A percentile compares a stretch with the other conserved stretches of the same genome.
Evolutionary conservation across 2,113 vertebrate species (phyloP).

Genomic region (Dromaius novaehollandiae): DNA sequence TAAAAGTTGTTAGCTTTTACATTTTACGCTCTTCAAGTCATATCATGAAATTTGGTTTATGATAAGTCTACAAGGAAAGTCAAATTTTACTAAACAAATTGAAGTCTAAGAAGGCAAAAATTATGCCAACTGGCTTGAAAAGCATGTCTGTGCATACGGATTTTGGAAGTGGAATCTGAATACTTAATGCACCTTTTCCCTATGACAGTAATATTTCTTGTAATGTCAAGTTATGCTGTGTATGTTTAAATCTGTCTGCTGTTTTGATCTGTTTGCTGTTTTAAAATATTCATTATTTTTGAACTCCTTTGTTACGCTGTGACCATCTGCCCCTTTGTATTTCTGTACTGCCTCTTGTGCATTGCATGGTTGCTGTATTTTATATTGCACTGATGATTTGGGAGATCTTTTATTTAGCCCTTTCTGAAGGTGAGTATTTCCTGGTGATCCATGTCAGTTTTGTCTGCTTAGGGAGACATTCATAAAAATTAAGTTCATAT

Average conservation of each 20-base stretch:
- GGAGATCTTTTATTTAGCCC: conserved; percentile 41
- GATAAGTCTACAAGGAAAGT: background rate
- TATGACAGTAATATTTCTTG: conserved; percentile 1
- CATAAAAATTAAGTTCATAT: background rate
- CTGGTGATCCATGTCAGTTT: background rate
- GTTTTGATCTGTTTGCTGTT: conserved; percentile 18
- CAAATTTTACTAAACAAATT: background rate
- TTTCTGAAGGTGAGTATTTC: conserved; percentile 70
- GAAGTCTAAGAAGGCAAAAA: background rate
- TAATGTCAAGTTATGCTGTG: background rate
- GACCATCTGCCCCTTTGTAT: conserved; percentile 30
- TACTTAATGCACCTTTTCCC: background rate
- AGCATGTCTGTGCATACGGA: conserved; percentile 49
- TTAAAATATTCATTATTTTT: conserved; percentile 32
- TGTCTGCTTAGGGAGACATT: background rate
- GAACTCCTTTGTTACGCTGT: background rate
- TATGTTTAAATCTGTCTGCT: conserved; percentile 48
- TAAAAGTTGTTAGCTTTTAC: background rate
- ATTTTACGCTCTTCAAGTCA: background rate
- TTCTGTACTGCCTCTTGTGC: conserved; percentile 52
- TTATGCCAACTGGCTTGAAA: background rate
- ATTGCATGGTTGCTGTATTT: conserved; percentile 50
- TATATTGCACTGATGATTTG: conserved; percentile 48
- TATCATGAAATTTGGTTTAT: background rate
- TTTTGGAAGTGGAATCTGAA: conserved; percentile 43